Evolutionary conservation across 2,888 invertebrate species (phyloP).

Genomic region (Caenorhabditis macrosperma): DNA sequence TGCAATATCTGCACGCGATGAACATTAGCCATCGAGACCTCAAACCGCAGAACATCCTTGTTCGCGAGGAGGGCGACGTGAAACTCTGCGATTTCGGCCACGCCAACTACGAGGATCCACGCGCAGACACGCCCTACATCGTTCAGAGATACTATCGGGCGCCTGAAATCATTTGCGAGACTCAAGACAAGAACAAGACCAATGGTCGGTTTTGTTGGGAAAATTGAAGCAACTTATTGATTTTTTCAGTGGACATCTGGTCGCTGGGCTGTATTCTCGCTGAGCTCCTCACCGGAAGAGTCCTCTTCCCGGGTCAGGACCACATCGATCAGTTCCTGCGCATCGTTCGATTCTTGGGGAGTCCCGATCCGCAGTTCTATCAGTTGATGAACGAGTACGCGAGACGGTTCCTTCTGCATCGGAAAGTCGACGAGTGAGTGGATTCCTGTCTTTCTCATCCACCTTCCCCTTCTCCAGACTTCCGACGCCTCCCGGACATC

Average conservation of each 20-base stretch:
- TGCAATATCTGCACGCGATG: slow-evolving; percentile 98
- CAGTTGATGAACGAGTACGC: slow-evolving; percentile 81
- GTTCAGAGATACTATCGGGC: slow-evolving; percentile 98
- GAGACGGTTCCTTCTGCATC: slow-evolving; percentile 93
- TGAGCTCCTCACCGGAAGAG: slow-evolving; percentile 98
- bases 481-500: background rate
- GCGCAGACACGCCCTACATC: slow-evolving; percentile 99
- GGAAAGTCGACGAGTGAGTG: background rate
- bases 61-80: slow-evolving; percentile 97
- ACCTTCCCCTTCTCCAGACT: slow-evolving; percentile 3
- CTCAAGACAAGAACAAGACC: slow-evolving; percentile 92
- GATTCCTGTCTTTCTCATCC: too few species aligned
- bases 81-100: slow-evolving; percentile 99
- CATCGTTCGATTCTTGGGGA: slow-evolving; percentile 71
- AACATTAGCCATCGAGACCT: slow-evolving; percentile 87
- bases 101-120: slow-evolving; percentile 87
- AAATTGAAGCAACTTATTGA: background rate
- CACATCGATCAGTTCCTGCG: slow-evolving; percentile 82
- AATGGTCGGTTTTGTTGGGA: slow-evolving; percentile 83
- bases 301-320: slow-evolving; percentile 97
- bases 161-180: slow-evolving; percentile 88
- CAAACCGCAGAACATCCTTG: slow-evolving; percentile 99
- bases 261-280: slow-evolving; percentile 92
- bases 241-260: slow-evolving; percentile 75
- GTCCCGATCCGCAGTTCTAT: slow-evolving; percentile 53